Evolutionary conservation across 53 echinoderm and acorn worm species (phyloP), one percentile per base, ranked within the genome.

Genomic region (Echinometra lucunter): DNA sequence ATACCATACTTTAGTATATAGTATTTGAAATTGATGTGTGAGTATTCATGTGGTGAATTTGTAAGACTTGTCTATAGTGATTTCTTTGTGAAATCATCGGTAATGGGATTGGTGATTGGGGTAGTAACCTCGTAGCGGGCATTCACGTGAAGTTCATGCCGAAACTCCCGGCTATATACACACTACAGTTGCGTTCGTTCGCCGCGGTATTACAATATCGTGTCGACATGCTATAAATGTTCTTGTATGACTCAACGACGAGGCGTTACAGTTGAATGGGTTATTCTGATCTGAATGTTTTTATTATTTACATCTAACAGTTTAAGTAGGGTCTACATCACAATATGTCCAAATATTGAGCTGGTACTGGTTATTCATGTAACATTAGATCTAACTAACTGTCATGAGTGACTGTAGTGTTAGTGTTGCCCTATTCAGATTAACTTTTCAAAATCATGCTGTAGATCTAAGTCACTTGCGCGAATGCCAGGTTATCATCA

Each of bases 81-180:
- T 78, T 23, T 78, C 35, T 78, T 78, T 23, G 4, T 78, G 38
- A 23, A 42, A 78, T 78, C 40, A 78, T 42, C 23, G 78, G 38
- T 40, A 78, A 78, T 78, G 38, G 38, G 40, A 4, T 23, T 30
- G 78, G 38, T 78, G 78, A 42, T 78, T 42, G 78, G 78, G 38
- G 78, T 78, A 3, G 42, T 18, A 78, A 78, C 42, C 38, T 40
- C 78, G 78, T 30, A 78, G 78, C 78, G 78, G 78, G 78, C 17
- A 42, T 78, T 78, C 78, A 78, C 35, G 42, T 0, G 18, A 42
- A 11, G 2, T 35, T 42, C 78, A 78, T 42, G 78, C 78, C 78
- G 78, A 78, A 78, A 42, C 78, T 78, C 78, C 42, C 78, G 40
- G 78, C 78, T 78, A 78, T 42, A 78, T 21, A 21, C 18, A 38